Evolutionary conservation across 2,797 vertebrate species (phyloP), one percentile per base, ranked within the genome.

Genomic region (Chelon auratus): DNA sequence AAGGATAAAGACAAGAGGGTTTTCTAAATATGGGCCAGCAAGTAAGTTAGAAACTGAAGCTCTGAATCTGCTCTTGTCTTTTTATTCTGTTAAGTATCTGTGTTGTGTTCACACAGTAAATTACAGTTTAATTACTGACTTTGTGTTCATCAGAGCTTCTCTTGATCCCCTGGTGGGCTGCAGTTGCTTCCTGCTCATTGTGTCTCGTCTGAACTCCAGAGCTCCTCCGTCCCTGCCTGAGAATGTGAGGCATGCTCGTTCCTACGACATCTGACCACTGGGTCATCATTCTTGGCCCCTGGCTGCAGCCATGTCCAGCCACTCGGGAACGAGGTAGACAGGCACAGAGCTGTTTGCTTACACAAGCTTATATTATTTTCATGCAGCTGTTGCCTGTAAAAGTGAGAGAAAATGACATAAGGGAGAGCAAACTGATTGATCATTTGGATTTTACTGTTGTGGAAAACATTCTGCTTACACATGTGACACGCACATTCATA

Each of bases 161-260:
- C 52, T 36, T 48, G 1, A n/a, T 65, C 12, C 22, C 40, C 4
- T 14, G 12, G 42, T 42, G 43, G 62, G 22, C 45, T 40, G 52
- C 13, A 20, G 24, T 30, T 39, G 18, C 62, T 69, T 59, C 70
- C n/a, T 56, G 55, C 66, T 14, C 15, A 22, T 15, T 67, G 17
- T 20, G 33, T 62, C 59, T 48, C 11, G 17, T 72, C 70, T 72
- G 20, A 81, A 40, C 64, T 76, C 50, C 47, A 2, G 3, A 1
- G 45, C 45, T 65, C 56, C 62, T 77, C 53, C 5, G 40, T 89
- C 33, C 81, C 74, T 68, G 68, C 82, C 88, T 60, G 77, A 84
- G 87, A 88, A 86, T 91, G 76, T 42, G 30, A 83, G 72, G 78
- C 85, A 92, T 85, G 80, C 68, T 62, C 68, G 61, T 68, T 76